Conservation (phyloP, 2,888 invertebrate genomes). For the Selenia dentaria region DNA sequence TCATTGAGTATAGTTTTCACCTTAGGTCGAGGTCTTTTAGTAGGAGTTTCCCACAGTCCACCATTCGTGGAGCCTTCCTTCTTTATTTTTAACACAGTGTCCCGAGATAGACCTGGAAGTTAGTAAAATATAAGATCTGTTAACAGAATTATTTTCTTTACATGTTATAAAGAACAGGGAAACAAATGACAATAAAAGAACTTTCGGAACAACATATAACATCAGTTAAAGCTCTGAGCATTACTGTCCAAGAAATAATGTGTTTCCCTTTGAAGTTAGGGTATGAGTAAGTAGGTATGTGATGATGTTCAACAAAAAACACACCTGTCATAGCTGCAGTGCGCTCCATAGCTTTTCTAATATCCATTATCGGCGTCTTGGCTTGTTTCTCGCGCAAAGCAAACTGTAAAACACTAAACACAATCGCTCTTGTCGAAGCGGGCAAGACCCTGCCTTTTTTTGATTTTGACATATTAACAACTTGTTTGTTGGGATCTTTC, state of each 20-base stretch:
- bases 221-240: too few relatives aligned
- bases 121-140: neutral
- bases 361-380: constrained; percentile 20
- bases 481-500: constrained; percentile 17
- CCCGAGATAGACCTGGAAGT: constrained; percentile 18
- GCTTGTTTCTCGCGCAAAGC: constrained; percentile 21
- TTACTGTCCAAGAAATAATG: too few relatives aligned
- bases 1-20: constrained; percentile 21
- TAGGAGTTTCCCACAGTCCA: constrained; percentile 21
- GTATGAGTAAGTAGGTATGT: too few relatives aligned
- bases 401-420: constrained; percentile 21
- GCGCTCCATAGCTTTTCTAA: constrained; percentile 23
- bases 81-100: constrained; percentile 23
- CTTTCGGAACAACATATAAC: too few relatives aligned
- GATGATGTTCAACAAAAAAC: too few relatives aligned
- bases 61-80: constrained; percentile 22
- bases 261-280: too few relatives aligned
- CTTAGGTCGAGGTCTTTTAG: constrained; percentile 20
- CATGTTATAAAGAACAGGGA: too few relatives aligned
- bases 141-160: too few relatives aligned
- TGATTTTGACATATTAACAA: constrained; percentile 20
- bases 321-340: constrained; percentile 22
- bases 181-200: too few relatives aligned
- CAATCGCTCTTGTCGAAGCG: constrained; percentile 18
- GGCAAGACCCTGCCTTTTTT: constrained; percentile 21